Base-by-base conservation (phyloP, 1,140 invertebrate genomes). In the Aphelenchoides avenae region DNA sequence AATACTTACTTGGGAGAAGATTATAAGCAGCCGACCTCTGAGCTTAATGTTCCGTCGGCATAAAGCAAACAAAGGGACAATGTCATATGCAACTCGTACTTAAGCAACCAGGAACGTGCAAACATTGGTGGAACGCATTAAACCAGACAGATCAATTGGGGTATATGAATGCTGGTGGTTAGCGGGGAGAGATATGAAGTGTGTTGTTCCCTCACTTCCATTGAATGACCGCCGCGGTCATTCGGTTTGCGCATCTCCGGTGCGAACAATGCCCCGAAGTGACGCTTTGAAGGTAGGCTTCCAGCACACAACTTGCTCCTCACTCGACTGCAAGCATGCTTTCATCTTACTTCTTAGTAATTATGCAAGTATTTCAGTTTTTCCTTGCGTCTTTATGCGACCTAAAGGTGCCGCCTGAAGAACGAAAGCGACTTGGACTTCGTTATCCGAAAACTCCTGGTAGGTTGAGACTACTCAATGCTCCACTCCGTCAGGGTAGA, bases 361-460 rank as follows among this genome's bases (percentile, higher is more conserved):
- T 43, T 36, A 13, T 15, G 15, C 5, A 52, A 55, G 9, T 22
- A 30, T 63, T 63, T 22, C 61, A 63, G 61, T 63, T 57, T 36
- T 63, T 63, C 33, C 26, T 63, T 30, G 59, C 61, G 15, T 30
- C 51, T 24, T 47, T 63, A 20, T 63, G 61, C 31, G 61, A 63
- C 31, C 40, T 58, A 26, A 30, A 57, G 27, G 34, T 63, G 13
- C 33, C 33, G 13, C 40, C 31, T 22, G 40, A 58, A 18, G 39
- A 65, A 5, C 48, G 60, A n/a, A 55, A 29, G 31, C 56, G 61
- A 1, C 27, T 63, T 15, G 61, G 61, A n/a, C 39, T 63, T 20
- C 33, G 61, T 6, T 63, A 63, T 30, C 11, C 61, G 20, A 57
- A 49, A 31, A 63, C 61, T 11, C 61, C 61, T n/a, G 57, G 57